Base-by-base conservation (phyloP, 2,797 vertebrate genomes). In the Rhinichthys osculus region DNA sequence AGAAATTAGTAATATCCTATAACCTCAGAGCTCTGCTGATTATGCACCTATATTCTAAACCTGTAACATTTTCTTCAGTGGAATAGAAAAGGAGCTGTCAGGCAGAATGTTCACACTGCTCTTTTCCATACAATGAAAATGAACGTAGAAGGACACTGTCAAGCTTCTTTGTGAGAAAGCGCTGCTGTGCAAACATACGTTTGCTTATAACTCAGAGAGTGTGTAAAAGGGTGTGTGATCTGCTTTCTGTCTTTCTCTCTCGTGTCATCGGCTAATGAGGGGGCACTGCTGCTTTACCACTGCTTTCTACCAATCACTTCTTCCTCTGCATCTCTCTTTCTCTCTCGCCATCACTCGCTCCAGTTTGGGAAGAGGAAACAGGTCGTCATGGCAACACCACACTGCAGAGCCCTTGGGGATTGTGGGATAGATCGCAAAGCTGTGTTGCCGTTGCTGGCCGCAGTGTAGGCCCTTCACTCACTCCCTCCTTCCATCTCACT, bases 331-430 rank as follows among this genome's bases (percentile, higher is more conserved):
- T 78, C 84, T 85, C 67, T 71, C 78, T 85, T 83, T 82, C 81
- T 54, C 67, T 71, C 78, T 85, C 30, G 54, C 78, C 62, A 88
- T 85, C 86, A 85, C 86, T 91, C 86, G 44, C 85, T 91, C 89
- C 86, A 89, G 86, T 90, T 91, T 89, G 86, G 87, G 89, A 87
- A 89, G 82, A 88, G 90, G 88, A 90, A 91, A 88, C 83, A 35
- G 47, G 91, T 92, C 66, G 91, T 89, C 91, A 91, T 92, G 81
- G 91, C 90, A 92, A 92, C 91, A 90, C 88, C 91, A 88, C 88
- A 89, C 88, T 90, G 89, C 90, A 83, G 86, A 90, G 82, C 89
- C 88, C 89, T 85, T 78, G 76, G 90, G 88, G 90, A 91, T 89
- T 90, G 88, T 91, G 90, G 90, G 91, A 92, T 89, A 90, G 88